These are phyloP conservation scores for Daphoenositta chrysoptera DNA, from an alignment of 2,113 vertebrate genomes.

Conservation along the genomic window DNA sequence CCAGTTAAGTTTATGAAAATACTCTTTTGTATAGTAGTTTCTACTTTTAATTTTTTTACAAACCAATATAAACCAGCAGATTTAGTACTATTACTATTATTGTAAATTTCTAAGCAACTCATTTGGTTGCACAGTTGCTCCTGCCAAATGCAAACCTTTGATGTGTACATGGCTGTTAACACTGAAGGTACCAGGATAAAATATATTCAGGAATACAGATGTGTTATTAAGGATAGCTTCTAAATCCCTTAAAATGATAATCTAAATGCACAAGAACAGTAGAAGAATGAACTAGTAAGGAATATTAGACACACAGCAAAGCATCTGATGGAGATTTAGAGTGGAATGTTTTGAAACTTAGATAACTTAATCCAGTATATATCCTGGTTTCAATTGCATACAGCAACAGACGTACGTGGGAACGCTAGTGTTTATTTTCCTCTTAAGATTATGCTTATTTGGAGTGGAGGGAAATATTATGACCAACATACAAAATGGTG, in stretches of 20 bases:
- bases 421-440: not conserved
- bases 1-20: not conserved
- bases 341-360: not conserved
- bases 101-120: not conserved
- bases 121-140: not conserved
- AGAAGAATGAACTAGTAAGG: not conserved
- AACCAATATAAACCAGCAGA: not conserved
- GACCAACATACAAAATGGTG: not conserved
- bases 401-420: not conserved
- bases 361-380: not conserved
- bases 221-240: not conserved
- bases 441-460: not conserved
- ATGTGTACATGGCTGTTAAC: not conserved
- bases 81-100: not conserved
- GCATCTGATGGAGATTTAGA: not conserved
- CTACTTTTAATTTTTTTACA: not conserved
- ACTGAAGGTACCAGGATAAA: not conserved
- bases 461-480: not conserved
- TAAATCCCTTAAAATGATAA: not conserved
- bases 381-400: not conserved
- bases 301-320: not conserved
- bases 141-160: not conserved
- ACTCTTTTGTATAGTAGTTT: not conserved
- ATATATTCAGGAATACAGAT: not conserved
- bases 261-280: not conserved